Evolutionary conservation across 92 coral and sea anemone species (phyloP).

Genomic region (Virgularia gustaviana): DNA sequence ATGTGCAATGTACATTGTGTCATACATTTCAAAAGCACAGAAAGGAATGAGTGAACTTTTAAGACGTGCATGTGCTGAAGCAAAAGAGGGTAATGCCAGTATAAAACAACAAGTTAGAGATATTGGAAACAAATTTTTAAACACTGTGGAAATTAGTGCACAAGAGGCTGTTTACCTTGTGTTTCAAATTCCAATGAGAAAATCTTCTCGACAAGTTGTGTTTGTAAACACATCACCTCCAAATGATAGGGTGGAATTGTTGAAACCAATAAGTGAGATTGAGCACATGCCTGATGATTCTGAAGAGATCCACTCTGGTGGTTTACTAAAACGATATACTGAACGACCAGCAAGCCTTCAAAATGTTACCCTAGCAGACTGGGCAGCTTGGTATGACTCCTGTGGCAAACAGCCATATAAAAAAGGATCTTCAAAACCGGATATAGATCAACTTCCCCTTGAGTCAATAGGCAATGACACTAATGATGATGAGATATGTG

Average conservation of each 20-base stretch:
- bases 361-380: slow-evolving; percentile 63
- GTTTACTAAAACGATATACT: slow-evolving; percentile 58
- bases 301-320: slow-evolving; percentile 61
- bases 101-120: no score
- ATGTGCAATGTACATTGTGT: slow-evolving; percentile 45
- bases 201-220: background rate
- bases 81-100: no score
- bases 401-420: slow-evolving; percentile 24
- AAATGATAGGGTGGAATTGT: slow-evolving; percentile 54
- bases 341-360: slow-evolving; percentile 58
- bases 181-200: no score
- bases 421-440: slow-evolving; percentile 12
- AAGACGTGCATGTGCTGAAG: slow-evolving; percentile 46
- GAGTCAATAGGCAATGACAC: slow-evolving; percentile 37
- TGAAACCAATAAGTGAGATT: slow-evolving; percentile 58
- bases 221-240: slow-evolving; percentile 40
- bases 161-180: no score
- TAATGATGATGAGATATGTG: slow-evolving; percentile 34
- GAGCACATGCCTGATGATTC: slow-evolving; percentile 61
- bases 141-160: no score
- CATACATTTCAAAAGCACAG: slow-evolving; percentile 42
- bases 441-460: slow-evolving; percentile 39
- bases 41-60: slow-evolving; percentile 51
- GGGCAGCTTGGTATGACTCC: slow-evolving; percentile 73
- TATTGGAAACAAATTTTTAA: no score